Evolutionary conservation across 2,113 vertebrate species (phyloP).

Genomic region (Apaloderma vittatum): DNA sequence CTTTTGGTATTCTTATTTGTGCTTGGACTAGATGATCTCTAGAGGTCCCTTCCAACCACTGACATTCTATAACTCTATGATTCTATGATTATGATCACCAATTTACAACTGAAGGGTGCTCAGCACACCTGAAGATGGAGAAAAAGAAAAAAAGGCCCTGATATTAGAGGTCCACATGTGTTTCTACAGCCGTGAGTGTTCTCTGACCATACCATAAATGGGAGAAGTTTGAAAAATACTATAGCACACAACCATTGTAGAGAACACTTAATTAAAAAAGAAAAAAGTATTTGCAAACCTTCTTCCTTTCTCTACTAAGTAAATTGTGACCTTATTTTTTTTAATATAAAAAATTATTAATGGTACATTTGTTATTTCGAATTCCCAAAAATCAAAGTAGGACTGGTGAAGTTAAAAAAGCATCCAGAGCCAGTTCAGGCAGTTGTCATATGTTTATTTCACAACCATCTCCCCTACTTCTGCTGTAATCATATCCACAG

Average conservation of each 20-base stretch:
- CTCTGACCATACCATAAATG: not conserved
- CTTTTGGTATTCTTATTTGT: not conserved
- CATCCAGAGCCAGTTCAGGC: not conserved
- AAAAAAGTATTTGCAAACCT: rapidly evolving
- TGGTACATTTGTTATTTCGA: not conserved
- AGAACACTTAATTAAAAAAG: not conserved
- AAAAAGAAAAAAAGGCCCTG: not conserved
- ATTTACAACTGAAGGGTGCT: not conserved
- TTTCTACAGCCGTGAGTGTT: not conserved
- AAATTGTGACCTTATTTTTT: not conserved
- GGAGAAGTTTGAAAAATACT: not conserved
- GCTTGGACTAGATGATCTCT: not conserved
- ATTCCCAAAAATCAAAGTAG: not conserved
- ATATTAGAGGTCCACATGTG: rapidly evolving
- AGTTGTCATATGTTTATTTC: not conserved
- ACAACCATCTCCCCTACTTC: not conserved
- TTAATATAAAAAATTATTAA: not conserved
- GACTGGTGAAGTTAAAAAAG: not conserved
- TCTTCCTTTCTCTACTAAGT: not conserved
- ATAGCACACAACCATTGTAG: rapidly evolving
- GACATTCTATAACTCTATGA: too few relatives aligned
- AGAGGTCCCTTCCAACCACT: too few relatives aligned
- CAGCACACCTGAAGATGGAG: not conserved
- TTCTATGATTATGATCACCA: not conserved
- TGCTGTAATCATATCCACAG: not conserved